Evolutionary conservation across 2,888 invertebrate genomes (phyloP).

Genomic region (Caenorhabditis sp.): DNA sequence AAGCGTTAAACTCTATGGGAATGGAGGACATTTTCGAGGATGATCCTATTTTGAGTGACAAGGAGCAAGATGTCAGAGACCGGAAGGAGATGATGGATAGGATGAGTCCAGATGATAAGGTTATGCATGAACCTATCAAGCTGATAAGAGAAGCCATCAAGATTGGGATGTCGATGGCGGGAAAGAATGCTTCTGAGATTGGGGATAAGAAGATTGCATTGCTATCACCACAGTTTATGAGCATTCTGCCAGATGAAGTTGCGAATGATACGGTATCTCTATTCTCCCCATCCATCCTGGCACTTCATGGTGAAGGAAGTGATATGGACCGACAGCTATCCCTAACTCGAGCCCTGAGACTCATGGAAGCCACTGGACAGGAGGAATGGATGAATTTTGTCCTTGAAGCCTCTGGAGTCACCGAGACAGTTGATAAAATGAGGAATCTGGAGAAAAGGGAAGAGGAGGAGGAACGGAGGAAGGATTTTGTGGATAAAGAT

Average conservation of each 20-base stretch:
- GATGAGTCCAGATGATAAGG: conserved; percentile 50
- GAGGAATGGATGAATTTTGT: conserved; percentile 81
- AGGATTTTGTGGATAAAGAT: conserved; percentile 53
- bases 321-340: conserved; percentile 57
- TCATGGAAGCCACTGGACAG: conserved; percentile 59
- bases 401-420: conserved; percentile 79
- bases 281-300: conserved; percentile 78
- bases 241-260: conserved; percentile 75
- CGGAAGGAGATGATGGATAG: conserved; percentile 52
- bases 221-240: conserved; percentile 78
- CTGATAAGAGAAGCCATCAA: conserved; percentile 69
- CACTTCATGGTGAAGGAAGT: conserved; percentile 74
- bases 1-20: conserved; percentile 56
- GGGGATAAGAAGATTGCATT: conserved; percentile 77
- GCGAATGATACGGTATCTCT: conserved; percentile 60
- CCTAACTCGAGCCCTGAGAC: conserved; percentile 49
- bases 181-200: conserved; percentile 76
- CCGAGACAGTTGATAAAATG: conserved; percentile 68
- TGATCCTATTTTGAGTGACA: conserved; percentile 60
- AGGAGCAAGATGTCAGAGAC: conserved; percentile 54
- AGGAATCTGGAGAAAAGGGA: conserved; percentile 56
- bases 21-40: conserved; percentile 65
- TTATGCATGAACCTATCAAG: conserved; percentile 62
- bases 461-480: conserved; percentile 57
- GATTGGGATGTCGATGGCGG: conserved; percentile 75